Evolutionary conservation across 2,797 vertebrate genomes (phyloP), one percentile per base, ranked within the genome.

Genomic region (Crax fasciolata): DNA sequence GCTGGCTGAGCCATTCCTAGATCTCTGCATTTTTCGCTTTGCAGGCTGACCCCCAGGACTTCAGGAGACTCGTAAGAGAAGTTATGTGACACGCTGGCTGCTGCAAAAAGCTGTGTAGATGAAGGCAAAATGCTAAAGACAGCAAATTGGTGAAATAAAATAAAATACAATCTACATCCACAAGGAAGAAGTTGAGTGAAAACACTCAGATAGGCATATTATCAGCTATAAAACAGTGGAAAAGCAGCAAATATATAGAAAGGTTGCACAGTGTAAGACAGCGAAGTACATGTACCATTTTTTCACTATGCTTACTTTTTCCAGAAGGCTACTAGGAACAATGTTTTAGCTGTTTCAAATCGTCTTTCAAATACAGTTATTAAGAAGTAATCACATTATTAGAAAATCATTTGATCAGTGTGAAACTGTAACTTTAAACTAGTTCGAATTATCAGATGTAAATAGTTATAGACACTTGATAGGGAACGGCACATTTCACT

Each of bases 21-120:
- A 96, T 97, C 83, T 87, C 79, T 88, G 92, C 91, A 91, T 96
- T 96, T 95, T 90, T 94, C 94, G 96, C 94, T 97, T 95, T 54
- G 49, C 94, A 92, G 80, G 75, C 97, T 97, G 95, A 97, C 94
- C 91, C 85, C 87, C 91, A 96, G 84, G 96, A 96, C 95, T 94
- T 32, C 0, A 6, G 79, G 72, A 93, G 93, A 89, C 87, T 71
- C 46, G 4, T 88, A 96, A 94, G 89, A 95, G 84, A 97, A 95
- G 92, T 94, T 96, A 95, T 89, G 89, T 94, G 94, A 94, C 97
- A 95, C 51, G 57, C 16, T 84, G 85, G 68, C 90, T 89, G 68
- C 68, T 48, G 59, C 44, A 77, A 71, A 87, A 95, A 83, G 67
- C 79, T 89, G 38, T 55, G 35, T 80, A 82, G 80, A 73, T 77